A percentile compares a stretch with the other conserved stretches of the same genome.
Evolutionary conservation across 2,113 vertebrate genomes (phyloP).

Genomic region (Felis catus): F.catus_Fca126_mat1.0 CM031423.1:44293501-44294000

Average conservation of each 20-base stretch:
- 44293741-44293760: neutral
- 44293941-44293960: no score
- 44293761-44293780: neutral
- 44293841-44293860: neutral
- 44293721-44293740: neutral
- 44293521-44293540: neutral
- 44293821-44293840: neutral
- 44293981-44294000: no score
- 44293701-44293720: neutral
- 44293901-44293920: no score
- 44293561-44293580: neutral
- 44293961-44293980: no score
- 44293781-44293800: neutral
- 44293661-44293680: neutral
- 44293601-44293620: neutral
- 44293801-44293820: neutral
- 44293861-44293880: no score
- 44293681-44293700: neutral
- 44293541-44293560: neutral
- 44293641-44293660: neutral
- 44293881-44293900: no score
- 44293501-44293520: neutral
- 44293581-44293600: neutral
- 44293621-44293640: neutral
- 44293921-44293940: no score